Conservation (phyloP, 1,140 invertebrate species). For the Drosophila aff. region DNA sequence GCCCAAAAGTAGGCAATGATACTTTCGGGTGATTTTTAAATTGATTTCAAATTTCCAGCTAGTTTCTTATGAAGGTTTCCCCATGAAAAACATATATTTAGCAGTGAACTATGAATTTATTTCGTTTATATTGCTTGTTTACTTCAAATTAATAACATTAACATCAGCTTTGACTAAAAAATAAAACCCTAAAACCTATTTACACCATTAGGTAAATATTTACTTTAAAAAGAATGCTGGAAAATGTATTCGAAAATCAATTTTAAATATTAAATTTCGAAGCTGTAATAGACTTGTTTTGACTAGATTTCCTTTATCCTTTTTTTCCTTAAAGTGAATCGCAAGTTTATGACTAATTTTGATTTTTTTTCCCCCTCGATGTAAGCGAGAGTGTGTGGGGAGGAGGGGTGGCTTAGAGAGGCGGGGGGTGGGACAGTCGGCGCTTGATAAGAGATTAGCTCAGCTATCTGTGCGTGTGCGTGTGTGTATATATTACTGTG, state of each 20-base stretch:
- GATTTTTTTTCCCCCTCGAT: not conserved
- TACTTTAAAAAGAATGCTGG: not conserved
- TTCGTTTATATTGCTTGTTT: not conserved
- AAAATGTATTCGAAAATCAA: not conserved
- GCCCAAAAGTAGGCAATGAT: not conserved
- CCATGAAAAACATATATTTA: not conserved
- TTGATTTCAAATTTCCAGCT: too few species aligned
- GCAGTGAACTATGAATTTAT: not conserved
- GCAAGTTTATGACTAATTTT: slow-evolving; percentile 16
- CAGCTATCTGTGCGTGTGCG: slow-evolving; percentile 17
- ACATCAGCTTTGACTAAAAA: accelerated
- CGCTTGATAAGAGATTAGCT: slow-evolving; percentile 77
- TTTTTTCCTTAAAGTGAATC: slow-evolving; percentile 9
- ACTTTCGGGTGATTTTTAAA: not conserved
- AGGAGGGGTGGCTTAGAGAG: not conserved
- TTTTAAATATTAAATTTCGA: not conserved
- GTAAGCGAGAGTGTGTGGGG: not conserved
- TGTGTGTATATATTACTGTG: slow-evolving; percentile 2
- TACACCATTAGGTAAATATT: not conserved
- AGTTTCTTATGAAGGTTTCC: not conserved
- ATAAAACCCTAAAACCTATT: not conserved
- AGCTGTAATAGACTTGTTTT: too few species aligned
- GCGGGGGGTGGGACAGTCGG: slow-evolving; percentile 13
- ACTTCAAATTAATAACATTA: not conserved
- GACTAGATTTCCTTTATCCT: not conserved